Evolutionary conservation across 2,797 vertebrate species (phyloP), one percentile per base, ranked within the genome.

Genomic region (Karalla daura): DNA sequence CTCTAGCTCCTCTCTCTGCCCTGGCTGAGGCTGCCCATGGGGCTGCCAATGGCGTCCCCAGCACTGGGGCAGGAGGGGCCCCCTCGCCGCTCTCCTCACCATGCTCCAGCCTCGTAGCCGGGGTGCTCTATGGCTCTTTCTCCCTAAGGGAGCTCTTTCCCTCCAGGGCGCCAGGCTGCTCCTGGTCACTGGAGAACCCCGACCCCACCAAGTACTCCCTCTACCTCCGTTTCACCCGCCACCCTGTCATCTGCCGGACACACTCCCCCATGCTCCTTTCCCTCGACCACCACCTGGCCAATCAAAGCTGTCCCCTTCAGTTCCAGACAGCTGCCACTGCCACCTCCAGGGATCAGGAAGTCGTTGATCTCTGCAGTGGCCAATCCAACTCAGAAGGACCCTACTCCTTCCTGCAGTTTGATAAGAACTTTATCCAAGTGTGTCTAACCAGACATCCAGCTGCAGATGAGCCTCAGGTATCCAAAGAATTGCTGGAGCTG

Each of bases 161-260:
- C 23, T 92, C 94, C 74, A 95, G 96, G 79, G 93, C 91, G 52
- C 94, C 96, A 0, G 96, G 97, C 86, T 99, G 98, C 74, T 99
- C 97, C 70, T 99, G 98, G 98, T 98, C 98, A 64, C 89, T 99
- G 94, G 98, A 99, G 93, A 99, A 98, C 89, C 98, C 98, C 0
- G 98, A 99, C 84, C 98, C 98, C 73, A 99, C 98, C 88, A 99
- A 99, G 83, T 99, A 99, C 91, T 97, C 97, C 56, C 95, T 99
- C 80, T 98, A 98, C 90, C 95, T 99, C 86, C 96, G 96, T 86
- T 98, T 98, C 92, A 96, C 94, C 84, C 95, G 95, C 63, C 94
- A 97, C 85, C 95, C 96, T 27, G 88, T 95, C 81, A 94, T 97
- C 80, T 99, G 98, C 86, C 86, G 91, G 72, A 94, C 95, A 83